Conservation (phyloP, 2,888 invertebrate species). For the Parnassius apollo region DNA sequence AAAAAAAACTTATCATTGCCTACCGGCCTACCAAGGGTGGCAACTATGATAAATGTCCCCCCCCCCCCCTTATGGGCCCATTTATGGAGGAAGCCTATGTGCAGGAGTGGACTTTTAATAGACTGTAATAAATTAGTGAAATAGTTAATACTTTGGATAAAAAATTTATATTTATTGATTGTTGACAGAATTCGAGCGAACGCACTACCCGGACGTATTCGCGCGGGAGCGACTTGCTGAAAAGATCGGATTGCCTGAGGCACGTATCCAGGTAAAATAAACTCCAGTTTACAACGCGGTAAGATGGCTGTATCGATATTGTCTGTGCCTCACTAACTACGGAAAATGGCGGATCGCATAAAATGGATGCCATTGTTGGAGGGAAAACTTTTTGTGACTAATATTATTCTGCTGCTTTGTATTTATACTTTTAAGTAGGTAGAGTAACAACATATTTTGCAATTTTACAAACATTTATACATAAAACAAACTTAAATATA, state of each 20-base stretch:
- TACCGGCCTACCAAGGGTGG: too few relatives aligned
- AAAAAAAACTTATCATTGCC: too few relatives aligned
- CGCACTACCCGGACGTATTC: constrained; percentile 98
- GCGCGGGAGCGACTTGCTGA: constrained; percentile 96
- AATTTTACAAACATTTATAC: too few relatives aligned
- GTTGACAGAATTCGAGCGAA: constrained; percentile 94
- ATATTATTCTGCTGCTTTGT: constrained; percentile 1
- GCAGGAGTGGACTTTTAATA: too few relatives aligned
- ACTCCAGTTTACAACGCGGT: constrained; percentile 73
- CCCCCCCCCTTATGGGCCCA: too few relatives aligned
- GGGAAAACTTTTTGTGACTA: constrained; percentile 12
- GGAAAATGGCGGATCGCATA: constrained; percentile 29
- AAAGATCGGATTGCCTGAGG: constrained; percentile 99
- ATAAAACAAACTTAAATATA: too few relatives aligned
- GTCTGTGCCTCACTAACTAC: constrained; percentile 40
- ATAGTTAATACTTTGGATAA: too few relatives aligned
- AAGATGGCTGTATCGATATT: constrained; percentile 58
- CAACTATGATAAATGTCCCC: too few relatives aligned
- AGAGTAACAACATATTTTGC: too few relatives aligned
- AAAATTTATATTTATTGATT: not conserved
- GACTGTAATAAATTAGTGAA: too few relatives aligned
- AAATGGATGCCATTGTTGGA: constrained; percentile 25
- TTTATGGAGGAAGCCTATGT: too few relatives aligned
- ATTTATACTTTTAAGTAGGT: not conserved
- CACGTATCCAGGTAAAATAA: constrained; percentile 98